Evolutionary conservation across 92 coral and sea anemone species (phyloP), one percentile per base, ranked within the genome.

Genomic region (Zoanthus solanderi): DNA sequence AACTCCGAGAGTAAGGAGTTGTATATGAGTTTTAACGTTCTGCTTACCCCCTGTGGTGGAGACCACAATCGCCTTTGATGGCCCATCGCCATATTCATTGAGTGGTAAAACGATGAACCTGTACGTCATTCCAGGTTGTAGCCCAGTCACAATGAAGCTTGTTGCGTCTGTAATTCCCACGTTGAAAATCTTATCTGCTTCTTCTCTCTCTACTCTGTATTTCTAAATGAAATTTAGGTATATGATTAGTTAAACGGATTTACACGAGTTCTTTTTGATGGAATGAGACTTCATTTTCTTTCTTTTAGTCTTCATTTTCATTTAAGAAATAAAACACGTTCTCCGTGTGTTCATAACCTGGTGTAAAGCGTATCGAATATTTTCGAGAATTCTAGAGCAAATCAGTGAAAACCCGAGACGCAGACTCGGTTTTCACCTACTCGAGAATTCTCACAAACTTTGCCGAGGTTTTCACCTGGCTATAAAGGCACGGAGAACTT

Each of bases 71-170:
- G 28, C 6, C 16, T 60, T 57, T 2, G 84, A 44, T 0, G 96
- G 96, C 0, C 98, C 98, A 30, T 84, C 88, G 14, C 98, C 96
- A 12, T 75, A 85, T 34, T 65, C 53, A 71, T 93, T 95, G 88
- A 83, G 88, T 7, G 94, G 90, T 52, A 46, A 71, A 11, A 95
- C 88, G 6, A 71, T 48, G 65, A 95, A 84, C 15, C 71, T 42
- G 88, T 95, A 93, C 1, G 72, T 45, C 3, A 87, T 87, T 32
- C 78, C 48, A 13, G 94, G 23, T 50, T 12, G 88, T 56, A 95
- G 92, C 18, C 90, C 74, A 12, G 50, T 47, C 9, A 92, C 87
- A 31, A 54, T 87, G 87, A 88, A 87, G 8, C 16, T 84, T 71
- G 89, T 84, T 6, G 78, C 57, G 42, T 13, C n/a, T 2, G 91